Evolutionary conservation across 2,113 vertebrate genomes (phyloP).

Genomic region (Ardeotis arabs): DNA sequence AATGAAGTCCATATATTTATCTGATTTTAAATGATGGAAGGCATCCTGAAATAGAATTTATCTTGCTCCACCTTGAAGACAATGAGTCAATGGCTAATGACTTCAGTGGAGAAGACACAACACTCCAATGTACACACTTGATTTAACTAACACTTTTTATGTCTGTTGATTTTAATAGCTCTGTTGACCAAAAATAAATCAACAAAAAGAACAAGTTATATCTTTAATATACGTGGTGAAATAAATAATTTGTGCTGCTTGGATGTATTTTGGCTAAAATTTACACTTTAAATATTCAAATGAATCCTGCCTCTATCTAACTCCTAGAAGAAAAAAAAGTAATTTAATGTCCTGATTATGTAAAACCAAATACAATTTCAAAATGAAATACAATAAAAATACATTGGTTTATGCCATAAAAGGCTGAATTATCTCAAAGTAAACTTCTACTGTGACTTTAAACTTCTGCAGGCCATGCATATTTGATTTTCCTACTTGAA

Average conservation of each 20-base stretch:
- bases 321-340: not conserved
- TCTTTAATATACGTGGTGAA: not conserved
- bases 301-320: not conserved
- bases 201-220: not conserved
- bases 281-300: not conserved
- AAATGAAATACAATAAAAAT: not conserved
- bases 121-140: not conserved
- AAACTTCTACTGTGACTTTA: not conserved
- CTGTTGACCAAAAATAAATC: conserved; percentile 16
- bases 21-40: not conserved
- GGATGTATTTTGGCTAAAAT: not conserved
- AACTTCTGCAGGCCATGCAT: not conserved
- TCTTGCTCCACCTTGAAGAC: not conserved
- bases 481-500: not conserved
- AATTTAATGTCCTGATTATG: not conserved
- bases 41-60: not conserved
- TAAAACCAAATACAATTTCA: not conserved
- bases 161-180: conserved; percentile 20
- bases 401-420: not conserved
- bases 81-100: not conserved
- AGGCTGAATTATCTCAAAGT: conserved; percentile 3
- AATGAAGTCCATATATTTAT: not conserved
- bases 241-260: not conserved
- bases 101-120: not conserved
- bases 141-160: not conserved